These are phyloP conservation scores for Cacatua alba DNA, from an alignment of 2,113 vertebrate species.

Conservation along the genomic window DNA sequence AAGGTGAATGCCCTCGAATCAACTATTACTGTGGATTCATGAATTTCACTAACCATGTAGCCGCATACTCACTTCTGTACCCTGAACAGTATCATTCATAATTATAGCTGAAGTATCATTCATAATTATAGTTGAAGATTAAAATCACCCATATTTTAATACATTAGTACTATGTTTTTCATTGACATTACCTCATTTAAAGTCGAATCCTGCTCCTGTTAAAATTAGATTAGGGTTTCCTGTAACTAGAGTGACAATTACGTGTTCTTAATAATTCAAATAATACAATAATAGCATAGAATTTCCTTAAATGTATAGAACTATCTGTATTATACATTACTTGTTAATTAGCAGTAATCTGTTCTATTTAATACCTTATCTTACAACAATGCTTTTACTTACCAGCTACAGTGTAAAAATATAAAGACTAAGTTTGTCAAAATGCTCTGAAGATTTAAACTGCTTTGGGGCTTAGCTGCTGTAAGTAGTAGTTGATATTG, in stretches of 20 bases:
- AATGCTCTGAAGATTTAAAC: not conserved
- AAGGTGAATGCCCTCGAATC: not conserved
- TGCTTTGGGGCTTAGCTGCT: not conserved
- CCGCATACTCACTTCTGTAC: not conserved
- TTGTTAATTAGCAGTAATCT: not conserved
- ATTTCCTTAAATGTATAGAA: not conserved
- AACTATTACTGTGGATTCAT: not conserved
- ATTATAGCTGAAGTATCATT: not conserved
- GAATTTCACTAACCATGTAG: not conserved
- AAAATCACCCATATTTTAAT: not conserved
- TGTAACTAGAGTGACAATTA: not conserved
- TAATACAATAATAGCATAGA: not conserved
- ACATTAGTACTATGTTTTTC: not conserved
- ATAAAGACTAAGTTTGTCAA: not conserved
- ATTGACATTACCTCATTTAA: not conserved
- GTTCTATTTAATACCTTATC: not conserved
- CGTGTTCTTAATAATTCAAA: not conserved
- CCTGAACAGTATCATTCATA: not conserved
- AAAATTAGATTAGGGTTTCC: not conserved
- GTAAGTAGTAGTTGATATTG: not conserved
- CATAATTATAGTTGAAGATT: not conserved
- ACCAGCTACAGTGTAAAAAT: not conserved
- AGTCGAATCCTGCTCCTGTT: not conserved
- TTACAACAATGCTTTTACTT: not conserved
- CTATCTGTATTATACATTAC: not conserved